phyloP scores from a whole-genome alignment of 2,888 invertebrate genomes.

The Lasioglossum malachurum region DNA sequence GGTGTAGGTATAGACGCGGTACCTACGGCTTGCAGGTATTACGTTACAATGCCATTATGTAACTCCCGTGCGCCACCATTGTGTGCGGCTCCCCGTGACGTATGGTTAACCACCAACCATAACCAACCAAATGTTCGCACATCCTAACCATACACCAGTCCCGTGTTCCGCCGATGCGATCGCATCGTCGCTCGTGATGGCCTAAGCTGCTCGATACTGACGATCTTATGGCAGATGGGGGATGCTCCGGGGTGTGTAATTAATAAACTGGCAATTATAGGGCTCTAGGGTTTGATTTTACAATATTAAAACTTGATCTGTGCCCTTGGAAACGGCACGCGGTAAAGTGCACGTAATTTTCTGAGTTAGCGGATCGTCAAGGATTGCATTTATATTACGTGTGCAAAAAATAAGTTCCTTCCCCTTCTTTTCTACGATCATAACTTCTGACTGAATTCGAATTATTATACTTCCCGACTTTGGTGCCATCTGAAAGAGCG shows the following conservation, averaged over 20 bases:
- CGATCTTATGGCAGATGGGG: neutral
- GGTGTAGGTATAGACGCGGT: constrained; percentile 58
- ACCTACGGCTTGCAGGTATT: constrained; percentile 69
- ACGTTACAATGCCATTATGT: constrained; percentile 78
- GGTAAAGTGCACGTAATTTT: no score
- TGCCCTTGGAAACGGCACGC: neutral
- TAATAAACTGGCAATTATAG: constrained; percentile 5
- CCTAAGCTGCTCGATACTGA: neutral
- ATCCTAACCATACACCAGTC: constrained; percentile 42
- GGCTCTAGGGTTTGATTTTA: neutral
- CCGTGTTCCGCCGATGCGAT: neutral
- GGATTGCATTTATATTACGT: no score
- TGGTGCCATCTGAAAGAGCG: no score
- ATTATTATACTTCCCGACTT: no score
- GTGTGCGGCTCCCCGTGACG: constrained; percentile 72
- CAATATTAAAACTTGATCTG: neutral
- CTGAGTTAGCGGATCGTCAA: no score
- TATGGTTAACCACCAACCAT: constrained; percentile 79
- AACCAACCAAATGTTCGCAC: constrained; percentile 79
- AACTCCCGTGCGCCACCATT: constrained; percentile 74
- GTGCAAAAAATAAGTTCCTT: no score
- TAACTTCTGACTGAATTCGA: no score
- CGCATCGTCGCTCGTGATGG: neutral
- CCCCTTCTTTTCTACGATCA: no score
- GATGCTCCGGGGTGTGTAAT: constrained; percentile 2